Percentiles rank a stretch among this genome's conserved stretches.
Conservation (phyloP, 1,140 invertebrate genomes). For the Ostrea denselamellosa region DNA sequence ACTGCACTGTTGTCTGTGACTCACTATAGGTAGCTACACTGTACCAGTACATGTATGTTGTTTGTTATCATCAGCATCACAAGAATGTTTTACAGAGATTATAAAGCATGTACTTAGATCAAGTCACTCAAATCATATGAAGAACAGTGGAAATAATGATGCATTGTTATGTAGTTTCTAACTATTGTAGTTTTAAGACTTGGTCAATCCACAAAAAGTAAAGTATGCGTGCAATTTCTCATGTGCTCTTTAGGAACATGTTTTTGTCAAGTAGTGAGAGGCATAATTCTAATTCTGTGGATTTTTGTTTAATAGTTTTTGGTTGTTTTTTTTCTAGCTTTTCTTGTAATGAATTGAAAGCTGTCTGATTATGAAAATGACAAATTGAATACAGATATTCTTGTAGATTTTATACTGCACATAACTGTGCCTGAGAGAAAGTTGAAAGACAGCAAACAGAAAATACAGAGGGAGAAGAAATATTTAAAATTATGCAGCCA, state of each 20-base stretch:
- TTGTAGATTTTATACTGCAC: no score
- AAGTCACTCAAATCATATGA: no score
- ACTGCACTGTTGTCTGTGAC: slow-evolving; percentile 16
- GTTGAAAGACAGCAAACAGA: neutral
- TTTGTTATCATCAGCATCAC: neutral
- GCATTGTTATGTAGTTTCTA: no score
- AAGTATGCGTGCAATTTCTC: neutral
- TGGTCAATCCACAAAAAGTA: no score
- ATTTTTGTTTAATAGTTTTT: no score
- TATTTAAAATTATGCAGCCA: neutral
- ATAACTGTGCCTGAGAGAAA: neutral
- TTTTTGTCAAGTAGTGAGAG: no score
- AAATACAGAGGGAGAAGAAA: neutral
- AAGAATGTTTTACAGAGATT: neutral
- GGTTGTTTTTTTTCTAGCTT: neutral
- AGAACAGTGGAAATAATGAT: no score
- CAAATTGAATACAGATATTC: no score
- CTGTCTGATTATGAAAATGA: no score
- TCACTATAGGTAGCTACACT: neutral
- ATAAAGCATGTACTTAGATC: neutral
- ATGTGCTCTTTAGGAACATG: neutral
- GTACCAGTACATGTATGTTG: neutral
- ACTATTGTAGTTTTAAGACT: no score
- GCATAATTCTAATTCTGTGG: no score
- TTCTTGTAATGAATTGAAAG: neutral